Conservation (phyloP, 2,888 invertebrate species). For the Troides oblongomaculatus region DNA sequence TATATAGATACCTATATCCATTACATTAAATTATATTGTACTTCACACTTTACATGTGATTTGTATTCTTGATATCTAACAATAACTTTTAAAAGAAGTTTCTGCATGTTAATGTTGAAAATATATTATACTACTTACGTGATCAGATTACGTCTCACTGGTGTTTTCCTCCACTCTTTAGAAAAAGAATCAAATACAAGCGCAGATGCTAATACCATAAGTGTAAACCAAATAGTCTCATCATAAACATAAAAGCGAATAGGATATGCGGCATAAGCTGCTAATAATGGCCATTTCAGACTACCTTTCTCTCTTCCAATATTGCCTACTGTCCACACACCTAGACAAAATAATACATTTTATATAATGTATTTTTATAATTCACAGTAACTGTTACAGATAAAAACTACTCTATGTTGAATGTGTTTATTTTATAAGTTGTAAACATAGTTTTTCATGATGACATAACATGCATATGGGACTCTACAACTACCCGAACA, state of each 20-base stretch:
- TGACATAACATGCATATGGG: no score
- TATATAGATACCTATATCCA: no score
- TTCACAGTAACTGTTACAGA: no score
- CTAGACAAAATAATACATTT: constrained; percentile 68
- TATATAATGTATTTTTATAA: background rate
- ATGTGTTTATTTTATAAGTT: no score
- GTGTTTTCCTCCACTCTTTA: constrained; percentile 88
- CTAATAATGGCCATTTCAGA: constrained; percentile 84
- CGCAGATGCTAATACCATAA: constrained; percentile 83
- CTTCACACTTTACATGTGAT: no score
- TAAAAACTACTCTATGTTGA: no score
- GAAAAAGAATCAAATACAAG: constrained; percentile 87
- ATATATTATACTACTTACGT: constrained; percentile 47
- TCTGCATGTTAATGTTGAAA: background rate
- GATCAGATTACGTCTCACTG: constrained; percentile 58
- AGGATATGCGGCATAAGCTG: constrained; percentile 84
- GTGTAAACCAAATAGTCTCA: constrained; percentile 84
- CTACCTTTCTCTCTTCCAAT: constrained; percentile 90
- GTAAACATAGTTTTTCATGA: no score
- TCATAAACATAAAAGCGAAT: constrained; percentile 87
- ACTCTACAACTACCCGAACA: no score
- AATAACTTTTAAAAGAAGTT: no score
- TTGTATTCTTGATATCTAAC: no score
- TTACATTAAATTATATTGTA: no score
- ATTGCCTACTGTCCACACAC: constrained; percentile 94